Evolutionary conservation across 1,140 invertebrate genomes (phyloP), one percentile per base, ranked within the genome.

Genomic region (Delia radicum): DNA sequence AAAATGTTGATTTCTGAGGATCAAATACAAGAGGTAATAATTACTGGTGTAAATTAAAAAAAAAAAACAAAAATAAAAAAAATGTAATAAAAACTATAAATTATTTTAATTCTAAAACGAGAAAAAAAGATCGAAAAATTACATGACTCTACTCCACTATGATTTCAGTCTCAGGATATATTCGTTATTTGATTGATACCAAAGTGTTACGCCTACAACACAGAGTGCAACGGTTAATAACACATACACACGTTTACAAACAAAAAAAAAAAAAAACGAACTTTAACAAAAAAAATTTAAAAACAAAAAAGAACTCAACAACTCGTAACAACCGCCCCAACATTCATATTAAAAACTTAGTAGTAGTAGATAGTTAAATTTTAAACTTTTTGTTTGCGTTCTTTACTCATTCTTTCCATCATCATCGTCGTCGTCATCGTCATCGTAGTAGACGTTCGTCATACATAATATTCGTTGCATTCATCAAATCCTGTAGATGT

Each of bases 1-100:
- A 80, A 79, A 76, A 85, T 85, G 83, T 79, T 83, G 42, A 80
- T 85, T 74, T 83, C 83, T 3, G 83, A 85, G 42, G 83, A 85
- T 79, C 83, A 85, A 81, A 81, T 85, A 76, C 83, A 83, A 77
- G 83, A 85, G 83, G 83, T 85, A 76, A 73, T 24, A 62, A 21
- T 21, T 18, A n/a, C 1, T 29, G 63, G 15, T 18, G n/a, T 31
- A 15, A 13, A 42, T 42, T 15, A 5, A 42, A 42, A 42, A 42
- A 42, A 13, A 42, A 42, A 42, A 10, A 15, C 3, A 10, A 42
- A 42, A 3, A 13, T 42, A 42, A 10, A 42, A 42, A 42, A 5
- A 42, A 42, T 15, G n/a, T 3, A 42, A 42, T 10, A 33, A 10
- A 33, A 33, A 33, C 31, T 10, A 33, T n/a, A n/a, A n/a, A n/a